Evolutionary conservation across 2,888 invertebrate genomes (phyloP), one percentile per base, ranked within the genome.

Genomic region (Chloromyia formosa): DNA sequence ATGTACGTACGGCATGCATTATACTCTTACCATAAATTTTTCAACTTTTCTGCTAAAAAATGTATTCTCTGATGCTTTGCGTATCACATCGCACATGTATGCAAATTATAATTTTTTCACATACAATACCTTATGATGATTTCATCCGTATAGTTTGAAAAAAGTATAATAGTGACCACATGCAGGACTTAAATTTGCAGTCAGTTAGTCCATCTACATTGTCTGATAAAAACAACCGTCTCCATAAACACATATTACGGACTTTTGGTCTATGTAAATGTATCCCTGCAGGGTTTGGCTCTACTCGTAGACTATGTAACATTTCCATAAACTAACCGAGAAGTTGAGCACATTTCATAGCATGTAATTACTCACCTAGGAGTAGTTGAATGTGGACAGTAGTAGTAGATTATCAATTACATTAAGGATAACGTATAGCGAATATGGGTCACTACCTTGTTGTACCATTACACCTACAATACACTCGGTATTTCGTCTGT

Each of bases 401-500:
- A n/a, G 4, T 20, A n/a, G n/a, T 18, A 56, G 18, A 58, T 71
- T 58, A 58, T 71, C 71, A 71, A 71, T 71, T 71, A 71, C 58
- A 71, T 71, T 71, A 71, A 71, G 69, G 69, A 69, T 22, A 58
- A 71, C 71, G 56, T 56, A 40, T 35, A 2, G 22, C n/a, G 42
- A 35, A 71, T 56, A 20, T 58, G 56, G 71, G 71, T 71, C 71
- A 71, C 71, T 56, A 69, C 69, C 69, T 54, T 54, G 69, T 54
- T 54, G 66, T 69, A 40, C 42, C 18, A 71, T 58, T 71, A 58
- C 66, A n/a, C 14, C 27, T 35, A 35, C 27, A 35, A 35, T 35
- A 35, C 2, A 35, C 27, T 7, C 27, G 27, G 20, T 22, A 66
- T 45, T 66, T 66, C 49, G 66, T 66, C 66, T 49, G 49, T 66